Conservation (phyloP, 1,140 invertebrate species). For the Sipha flava region DNA sequence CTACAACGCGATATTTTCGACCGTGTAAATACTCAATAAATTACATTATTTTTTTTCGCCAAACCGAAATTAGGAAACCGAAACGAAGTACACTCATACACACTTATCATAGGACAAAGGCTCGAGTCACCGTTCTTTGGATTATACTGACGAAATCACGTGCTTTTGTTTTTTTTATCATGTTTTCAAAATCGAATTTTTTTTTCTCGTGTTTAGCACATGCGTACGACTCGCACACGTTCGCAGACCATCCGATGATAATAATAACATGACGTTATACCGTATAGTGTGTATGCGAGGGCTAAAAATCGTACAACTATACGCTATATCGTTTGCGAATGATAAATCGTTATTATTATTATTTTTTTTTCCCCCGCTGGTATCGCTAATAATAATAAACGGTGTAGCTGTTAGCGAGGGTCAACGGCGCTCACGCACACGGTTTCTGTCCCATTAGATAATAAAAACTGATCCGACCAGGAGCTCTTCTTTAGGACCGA, state of each 20-base stretch:
- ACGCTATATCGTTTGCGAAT: neutral
- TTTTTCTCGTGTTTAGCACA: too few species aligned
- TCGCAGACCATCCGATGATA: neutral
- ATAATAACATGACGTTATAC: neutral
- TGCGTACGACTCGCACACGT: too few species aligned
- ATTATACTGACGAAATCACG: too few species aligned
- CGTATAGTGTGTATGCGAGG: neutral
- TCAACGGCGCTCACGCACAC: slow-evolving; percentile 20
- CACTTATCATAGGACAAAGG: too few species aligned
- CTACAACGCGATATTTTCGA: too few species aligned
- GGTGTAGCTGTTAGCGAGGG: slow-evolving; percentile 26
- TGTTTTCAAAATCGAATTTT: too few species aligned
- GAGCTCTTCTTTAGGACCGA: neutral
- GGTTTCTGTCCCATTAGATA: slow-evolving; percentile 30
- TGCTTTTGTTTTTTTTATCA: too few species aligned
- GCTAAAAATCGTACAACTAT: slow-evolving; percentile 8
- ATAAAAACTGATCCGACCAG: neutral
- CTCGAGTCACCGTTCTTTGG: too few species aligned
- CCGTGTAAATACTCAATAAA: too few species aligned
- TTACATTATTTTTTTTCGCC: too few species aligned
- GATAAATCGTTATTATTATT: slow-evolving; percentile 30
- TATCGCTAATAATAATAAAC: slow-evolving; percentile 29
- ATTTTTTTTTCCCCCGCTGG: neutral
- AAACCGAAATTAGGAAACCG: too few species aligned
- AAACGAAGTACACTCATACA: too few species aligned